Evolutionary conservation across 2,888 invertebrate genomes (phyloP).

Genomic region (Patella caerulea): DNA sequence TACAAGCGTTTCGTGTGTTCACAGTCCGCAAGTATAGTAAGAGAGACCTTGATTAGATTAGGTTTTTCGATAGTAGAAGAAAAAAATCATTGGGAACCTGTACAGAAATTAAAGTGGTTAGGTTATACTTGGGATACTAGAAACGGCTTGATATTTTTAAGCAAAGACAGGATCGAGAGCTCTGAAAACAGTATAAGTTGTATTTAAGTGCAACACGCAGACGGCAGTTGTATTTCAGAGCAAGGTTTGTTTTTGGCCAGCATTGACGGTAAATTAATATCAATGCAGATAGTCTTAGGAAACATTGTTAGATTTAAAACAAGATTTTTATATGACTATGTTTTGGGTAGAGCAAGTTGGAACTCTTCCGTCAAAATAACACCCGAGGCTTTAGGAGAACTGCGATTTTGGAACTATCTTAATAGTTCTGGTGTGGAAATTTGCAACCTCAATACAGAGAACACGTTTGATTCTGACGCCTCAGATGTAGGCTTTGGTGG

Average conservation of each 20-base stretch:
- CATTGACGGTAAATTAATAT: not conserved
- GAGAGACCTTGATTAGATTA: not conserved
- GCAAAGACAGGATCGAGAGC: not conserved
- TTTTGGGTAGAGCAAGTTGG: not conserved
- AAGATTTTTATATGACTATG: not conserved
- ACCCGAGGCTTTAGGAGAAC: not conserved
- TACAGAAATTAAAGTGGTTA: not conserved
- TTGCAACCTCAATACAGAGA: not conserved
- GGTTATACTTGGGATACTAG: not conserved
- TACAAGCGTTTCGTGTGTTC: not conserved
- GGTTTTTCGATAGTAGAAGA: not conserved
- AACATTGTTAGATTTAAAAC: not conserved
- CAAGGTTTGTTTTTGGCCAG: not conserved
- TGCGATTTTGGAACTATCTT: not conserved
- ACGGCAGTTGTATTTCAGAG: not conserved
- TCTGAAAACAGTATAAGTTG: not conserved
- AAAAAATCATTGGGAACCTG: not conserved
- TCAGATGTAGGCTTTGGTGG: constrained; percentile 1
- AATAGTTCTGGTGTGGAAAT: not conserved
- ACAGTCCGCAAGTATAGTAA: not conserved
- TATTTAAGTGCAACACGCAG: not conserved
- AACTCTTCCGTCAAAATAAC: not conserved
- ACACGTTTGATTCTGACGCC: not conserved
- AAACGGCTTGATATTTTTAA: not conserved
- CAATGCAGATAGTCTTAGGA: not conserved